Conservation (phyloP, 2,113 vertebrate genomes). For the Morphnarchus princeps region DNA sequence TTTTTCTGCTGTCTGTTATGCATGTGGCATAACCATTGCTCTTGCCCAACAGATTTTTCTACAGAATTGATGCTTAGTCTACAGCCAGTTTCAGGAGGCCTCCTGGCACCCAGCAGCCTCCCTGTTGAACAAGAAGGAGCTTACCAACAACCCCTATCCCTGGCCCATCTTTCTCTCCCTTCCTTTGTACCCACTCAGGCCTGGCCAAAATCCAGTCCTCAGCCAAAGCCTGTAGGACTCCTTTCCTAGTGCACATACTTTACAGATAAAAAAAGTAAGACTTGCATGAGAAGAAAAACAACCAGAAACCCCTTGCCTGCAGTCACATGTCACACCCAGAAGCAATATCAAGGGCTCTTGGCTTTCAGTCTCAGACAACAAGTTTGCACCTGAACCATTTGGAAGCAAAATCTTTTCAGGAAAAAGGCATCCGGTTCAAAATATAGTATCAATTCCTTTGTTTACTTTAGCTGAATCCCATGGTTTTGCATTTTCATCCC, state of each 20-base stretch:
- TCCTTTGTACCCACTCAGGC: background rate
- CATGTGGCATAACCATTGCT: background rate
- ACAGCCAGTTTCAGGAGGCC: background rate
- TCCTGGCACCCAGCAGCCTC: background rate
- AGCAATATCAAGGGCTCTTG: background rate
- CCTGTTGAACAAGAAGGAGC: background rate
- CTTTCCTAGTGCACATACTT: background rate
- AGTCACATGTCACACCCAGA: background rate
- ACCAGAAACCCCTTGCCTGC: background rate
- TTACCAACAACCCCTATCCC: background rate
- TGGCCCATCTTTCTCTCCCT: background rate
- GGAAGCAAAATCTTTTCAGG: conserved; percentile 19
- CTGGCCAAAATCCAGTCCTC: background rate
- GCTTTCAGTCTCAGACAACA: background rate
- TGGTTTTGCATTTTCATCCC: conserved; percentile 34
- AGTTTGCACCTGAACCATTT: conserved; percentile 46
- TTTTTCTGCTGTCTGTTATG: background rate
- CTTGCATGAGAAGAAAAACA: background rate
- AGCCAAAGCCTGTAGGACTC: background rate
- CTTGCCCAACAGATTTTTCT: background rate
- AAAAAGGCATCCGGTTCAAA: conserved; percentile 18
- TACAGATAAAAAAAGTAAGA: background rate
- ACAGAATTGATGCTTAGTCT: background rate
- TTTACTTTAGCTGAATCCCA: conserved; percentile 37
- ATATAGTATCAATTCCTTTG: background rate